Base-by-base conservation (phyloP, 2,113 vertebrate genomes). In the Macrotus californicus region DNA sequence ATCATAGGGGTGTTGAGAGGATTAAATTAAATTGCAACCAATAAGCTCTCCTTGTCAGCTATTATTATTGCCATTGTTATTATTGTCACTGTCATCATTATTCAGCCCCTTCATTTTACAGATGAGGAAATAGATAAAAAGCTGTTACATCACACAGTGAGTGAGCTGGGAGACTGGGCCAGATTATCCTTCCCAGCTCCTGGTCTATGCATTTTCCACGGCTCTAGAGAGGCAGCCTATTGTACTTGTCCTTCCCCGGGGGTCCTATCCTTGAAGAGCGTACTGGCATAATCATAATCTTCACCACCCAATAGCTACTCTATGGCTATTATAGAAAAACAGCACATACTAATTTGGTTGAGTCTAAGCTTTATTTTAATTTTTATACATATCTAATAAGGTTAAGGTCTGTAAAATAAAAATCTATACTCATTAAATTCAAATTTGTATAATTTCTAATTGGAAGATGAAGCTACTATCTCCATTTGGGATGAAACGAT, bases 301-400 rank as follows among this genome's bases (percentile, higher is more conserved):
- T 70, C 4, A 24, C 41, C 34, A 31, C 39, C 8, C 31, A 12
- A 59, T 4, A 16, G 54, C 89, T 73, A 50, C 52, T 82, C 26
- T 81, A 18, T 4, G 14, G 24, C 7, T 72, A 19, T 34, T 22
- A 52, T 11, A 72, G 86, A 86, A 59, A 50, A 79, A 77, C 0
- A 43, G 89, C 66, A 77, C 50, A 29, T 46, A 46, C 22, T 72
- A 24, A 34, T 64, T 93, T 31, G 18, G 29, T 72, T 64, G 39
- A 81, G 73, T 41, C 69, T 59, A 82, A 91, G 34, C 24, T 95
- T 69, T n/a, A 61, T 89, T 91, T 87, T 69, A 29, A 91, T 50
- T 95, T 88, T 81, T 39, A 85, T 87, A 29, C 48, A 64, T 12
- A 31, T 46, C 13, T 34, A 70, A 46, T 54, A 29, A 48, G 41